Evolutionary conservation across 2,113 vertebrate species (phyloP), one percentile per base, ranked within the genome.

Genomic region (Scartelaos histophorus): DNA sequence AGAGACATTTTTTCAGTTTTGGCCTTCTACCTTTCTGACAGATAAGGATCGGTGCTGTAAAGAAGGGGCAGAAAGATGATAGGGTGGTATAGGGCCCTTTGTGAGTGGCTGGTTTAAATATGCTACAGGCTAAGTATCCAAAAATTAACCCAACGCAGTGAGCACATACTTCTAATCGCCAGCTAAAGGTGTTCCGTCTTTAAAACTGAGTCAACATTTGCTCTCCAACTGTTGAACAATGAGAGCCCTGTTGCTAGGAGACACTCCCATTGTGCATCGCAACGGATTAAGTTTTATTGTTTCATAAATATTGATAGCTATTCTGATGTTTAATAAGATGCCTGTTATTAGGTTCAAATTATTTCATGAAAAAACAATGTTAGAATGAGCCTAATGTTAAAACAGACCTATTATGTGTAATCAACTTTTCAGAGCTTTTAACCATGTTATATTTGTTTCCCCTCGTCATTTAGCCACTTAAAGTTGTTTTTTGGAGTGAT

Each of bases 31-130:
- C 65, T 66, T 43, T 47, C 38, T 71, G 24, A 79, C 45, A 76
- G 76, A 82, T 56, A 76, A 67, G 73, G 76, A 80, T 80, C 68
- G 67, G 61, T n/a, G 71, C 66, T 56, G 58, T 67, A 73, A 80
- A 78, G 67, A 61, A 66, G 64, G 81, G 71, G 70, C 43, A 49
- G 38, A 7, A 53, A 66, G 12, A 7, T 64, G 66, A 64, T 61
- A 61, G 58, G 15, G 17, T 24, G 25, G 34, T 64, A 64, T n/a
- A 38, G 38, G 16, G 61, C 7, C 6, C 10, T 19, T 34, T n/a
- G 61, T 62, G 61, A 21, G 17, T 17, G 12, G 61, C 61, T 64
- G 61, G 11, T 35, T 35, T 43, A n/a, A 19, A n/a, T 17, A 19
- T n/a, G 49, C 47, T 17, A 21, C n/a, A 54, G 21, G 51, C 19